phyloP scores from a whole-genome alignment of 2,113 vertebrate species.

The Sapayoa aenigma region DNA sequence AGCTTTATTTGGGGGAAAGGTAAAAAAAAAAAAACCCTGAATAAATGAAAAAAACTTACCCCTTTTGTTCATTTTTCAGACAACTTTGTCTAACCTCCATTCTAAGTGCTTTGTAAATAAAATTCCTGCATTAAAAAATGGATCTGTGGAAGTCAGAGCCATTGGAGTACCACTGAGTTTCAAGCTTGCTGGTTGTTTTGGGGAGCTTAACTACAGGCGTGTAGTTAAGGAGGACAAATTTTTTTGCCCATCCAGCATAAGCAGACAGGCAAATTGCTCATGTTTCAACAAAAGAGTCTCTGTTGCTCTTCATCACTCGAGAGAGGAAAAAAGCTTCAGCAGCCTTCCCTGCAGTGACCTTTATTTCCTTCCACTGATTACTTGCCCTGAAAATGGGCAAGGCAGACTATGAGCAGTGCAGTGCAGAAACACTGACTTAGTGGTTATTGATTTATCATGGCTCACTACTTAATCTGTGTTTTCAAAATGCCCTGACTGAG shows the following conservation, averaged over 20 bases:
- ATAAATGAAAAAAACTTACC: not conserved
- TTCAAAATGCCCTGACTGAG: not conserved
- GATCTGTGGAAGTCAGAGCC: not conserved
- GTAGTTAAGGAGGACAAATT: not conserved
- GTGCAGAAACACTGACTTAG: not conserved
- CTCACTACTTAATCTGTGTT: not conserved
- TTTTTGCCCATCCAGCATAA: not conserved
- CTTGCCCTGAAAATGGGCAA: not conserved
- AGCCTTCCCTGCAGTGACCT: not conserved
- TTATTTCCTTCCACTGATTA: not conserved
- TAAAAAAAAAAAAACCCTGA: not conserved
- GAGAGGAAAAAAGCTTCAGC: not conserved
- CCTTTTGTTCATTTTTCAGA: not conserved
- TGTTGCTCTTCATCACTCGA: not conserved
- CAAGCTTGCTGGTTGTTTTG: not conserved
- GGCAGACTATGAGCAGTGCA: not conserved
- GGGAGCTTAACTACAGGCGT: not conserved
- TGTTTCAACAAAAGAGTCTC: constrained; percentile 3
- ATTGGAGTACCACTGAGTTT: not conserved
- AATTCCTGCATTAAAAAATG: not conserved
- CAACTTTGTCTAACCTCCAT: not conserved
- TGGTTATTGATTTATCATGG: not conserved
- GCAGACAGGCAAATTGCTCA: not conserved
- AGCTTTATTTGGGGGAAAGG: not conserved
- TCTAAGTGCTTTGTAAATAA: not conserved